phyloP scores from a whole-genome alignment of 2,113 vertebrate genomes.

The Gallinago undulata region DNA sequence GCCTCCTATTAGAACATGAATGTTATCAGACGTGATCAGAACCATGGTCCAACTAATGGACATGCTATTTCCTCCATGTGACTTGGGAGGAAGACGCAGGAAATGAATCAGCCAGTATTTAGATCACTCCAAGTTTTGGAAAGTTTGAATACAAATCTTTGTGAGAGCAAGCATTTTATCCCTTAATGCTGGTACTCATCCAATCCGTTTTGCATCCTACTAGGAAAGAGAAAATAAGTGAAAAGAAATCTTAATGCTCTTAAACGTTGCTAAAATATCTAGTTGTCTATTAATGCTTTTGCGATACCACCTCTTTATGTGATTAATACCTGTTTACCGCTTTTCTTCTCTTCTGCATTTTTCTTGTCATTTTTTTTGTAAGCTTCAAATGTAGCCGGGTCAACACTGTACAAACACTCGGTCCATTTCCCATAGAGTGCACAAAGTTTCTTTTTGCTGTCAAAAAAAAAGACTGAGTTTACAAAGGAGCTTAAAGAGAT shows the following conservation, averaged over 20 bases:
- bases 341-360: constrained; percentile 89
- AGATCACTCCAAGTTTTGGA: neutral
- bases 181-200: neutral
- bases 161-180: neutral
- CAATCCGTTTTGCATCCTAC: neutral
- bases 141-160: neutral
- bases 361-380: constrained; percentile 93
- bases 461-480: neutral
- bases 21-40: neutral
- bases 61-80: neutral
- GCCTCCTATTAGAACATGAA: neutral
- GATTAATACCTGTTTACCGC: constrained; percentile 82
- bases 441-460: constrained; percentile 94
- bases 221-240: neutral
- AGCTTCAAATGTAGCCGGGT: constrained; percentile 83
- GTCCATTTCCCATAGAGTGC: constrained; percentile 98
- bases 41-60: neutral
- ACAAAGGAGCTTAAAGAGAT: neutral
- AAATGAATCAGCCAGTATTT: neutral
- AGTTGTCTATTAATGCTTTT: neutral
- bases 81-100: neutral
- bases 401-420: constrained; percentile 90
- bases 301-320: neutral
- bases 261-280: neutral
- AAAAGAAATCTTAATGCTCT: neutral